Evolutionary conservation across 2,113 vertebrate species (phyloP).

Genomic region (Daphoenositta chrysoptera): DNA sequence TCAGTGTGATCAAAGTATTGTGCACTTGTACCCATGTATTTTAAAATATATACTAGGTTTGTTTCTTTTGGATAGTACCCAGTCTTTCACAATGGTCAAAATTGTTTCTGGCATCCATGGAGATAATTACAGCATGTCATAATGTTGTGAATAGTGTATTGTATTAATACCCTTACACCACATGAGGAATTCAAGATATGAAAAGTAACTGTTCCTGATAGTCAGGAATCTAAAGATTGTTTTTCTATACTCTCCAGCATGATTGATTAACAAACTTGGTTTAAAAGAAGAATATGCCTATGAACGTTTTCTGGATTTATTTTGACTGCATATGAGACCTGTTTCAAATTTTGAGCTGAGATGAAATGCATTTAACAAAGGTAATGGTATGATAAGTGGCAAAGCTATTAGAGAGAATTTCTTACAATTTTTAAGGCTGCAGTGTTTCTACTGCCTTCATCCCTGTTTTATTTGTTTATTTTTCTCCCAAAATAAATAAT

Average conservation of each 20-base stretch:
- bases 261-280: neutral
- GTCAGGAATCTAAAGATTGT: neutral
- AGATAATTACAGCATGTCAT: neutral
- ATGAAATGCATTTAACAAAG: neutral
- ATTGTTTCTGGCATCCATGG: neutral
- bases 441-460: neutral
- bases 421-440: neutral
- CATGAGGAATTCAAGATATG: neutral
- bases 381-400: neutral
- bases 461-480: neutral
- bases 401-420: neutral
- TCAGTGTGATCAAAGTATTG: neutral
- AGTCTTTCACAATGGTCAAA: neutral
- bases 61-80: neutral
- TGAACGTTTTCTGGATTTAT: neutral
- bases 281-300: neutral
- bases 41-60: neutral
- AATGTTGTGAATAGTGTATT: neutral
- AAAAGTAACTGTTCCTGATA: neutral
- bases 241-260: neutral
- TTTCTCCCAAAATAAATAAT: neutral
- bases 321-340: neutral
- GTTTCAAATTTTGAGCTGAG: neutral
- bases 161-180: neutral
- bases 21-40: neutral